Base-by-base conservation (phyloP, 2,797 vertebrate genomes). In the Ispidina picta region DNA sequence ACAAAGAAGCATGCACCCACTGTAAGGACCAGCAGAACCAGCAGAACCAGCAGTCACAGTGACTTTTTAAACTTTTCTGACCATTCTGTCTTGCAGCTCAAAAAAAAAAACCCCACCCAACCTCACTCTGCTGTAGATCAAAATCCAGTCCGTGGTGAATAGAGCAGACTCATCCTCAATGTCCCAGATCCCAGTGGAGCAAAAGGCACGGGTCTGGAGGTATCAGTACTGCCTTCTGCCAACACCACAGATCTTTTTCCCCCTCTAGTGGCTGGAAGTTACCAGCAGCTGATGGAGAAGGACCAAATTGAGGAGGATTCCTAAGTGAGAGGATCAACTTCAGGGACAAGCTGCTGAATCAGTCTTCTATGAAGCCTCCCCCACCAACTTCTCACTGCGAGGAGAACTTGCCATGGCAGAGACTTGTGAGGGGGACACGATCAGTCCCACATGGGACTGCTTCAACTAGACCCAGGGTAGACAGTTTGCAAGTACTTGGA, bases 241-340 rank as follows among this genome's bases (percentile, higher is more conserved):
- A 84, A 9, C 80, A 25, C 29, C 16, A 35, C 56, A 26, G 92
- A 81, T 23, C 91, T 79, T 86, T 25, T 46, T 48, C 93, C 77
- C 92, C 93, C 93, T 92, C 93, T 95, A 94, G 94, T 86, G 95
- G 92, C 70, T 81, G 70, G 19, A 89, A 8, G 6, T 49, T 75
- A 74, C 44, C 16, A 4, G 20, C 1, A 64, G 68, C 46, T 84
- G 48, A 29, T 0, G 13, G 65, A 37, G 28, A 26, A 62, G 39
- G 46, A 86, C 12, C 15, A 22, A n/a, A 29, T 7, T 1, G 12
- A 56, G 0, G 2, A 77, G 15, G 49, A 87, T 29, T 20, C 76
- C 23, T 52, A 31, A 26, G n/a, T 2, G 8, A 64, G 48, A 64
- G 7, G 15, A 81, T 33, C 33, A 68, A 12, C 10, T 69, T 83